Evolutionary conservation across 2,797 vertebrate genomes (phyloP).

Genomic region (Cuniculus paca): DNA sequence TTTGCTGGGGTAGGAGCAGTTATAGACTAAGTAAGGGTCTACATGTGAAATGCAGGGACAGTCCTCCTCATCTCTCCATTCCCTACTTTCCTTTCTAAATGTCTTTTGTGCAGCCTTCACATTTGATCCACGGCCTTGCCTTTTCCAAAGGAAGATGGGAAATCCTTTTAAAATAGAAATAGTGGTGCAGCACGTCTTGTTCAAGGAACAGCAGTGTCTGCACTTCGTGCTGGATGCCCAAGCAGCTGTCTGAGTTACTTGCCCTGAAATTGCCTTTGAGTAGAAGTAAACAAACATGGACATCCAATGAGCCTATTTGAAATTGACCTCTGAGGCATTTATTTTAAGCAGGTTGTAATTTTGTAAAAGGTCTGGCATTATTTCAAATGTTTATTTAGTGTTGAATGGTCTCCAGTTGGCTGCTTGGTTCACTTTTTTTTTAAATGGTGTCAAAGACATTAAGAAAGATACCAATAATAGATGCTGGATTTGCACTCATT

Average conservation of each 20-base stretch:
- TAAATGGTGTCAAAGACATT: constrained; percentile 57
- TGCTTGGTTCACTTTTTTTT: constrained; percentile 27
- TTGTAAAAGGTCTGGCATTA: constrained; percentile 63
- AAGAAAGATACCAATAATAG: constrained; percentile 70
- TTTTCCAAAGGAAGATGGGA: background rate
- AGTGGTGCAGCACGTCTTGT: background rate
- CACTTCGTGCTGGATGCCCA: background rate
- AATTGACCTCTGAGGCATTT: constrained; percentile 72
- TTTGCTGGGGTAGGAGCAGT: background rate
- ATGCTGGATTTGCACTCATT: constrained; percentile 43
- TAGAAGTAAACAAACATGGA: constrained; percentile 67
- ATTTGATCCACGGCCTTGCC: background rate
- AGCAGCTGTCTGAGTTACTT: constrained; percentile 51
- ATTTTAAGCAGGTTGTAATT: constrained; percentile 77
- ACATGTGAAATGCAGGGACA: background rate
- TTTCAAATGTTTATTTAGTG: constrained; percentile 77
- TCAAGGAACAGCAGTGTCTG: constrained; percentile 24
- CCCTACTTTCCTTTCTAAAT: background rate
- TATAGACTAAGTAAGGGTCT: background rate
- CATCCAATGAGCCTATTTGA: constrained; percentile 39
- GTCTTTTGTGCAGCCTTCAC: background rate
- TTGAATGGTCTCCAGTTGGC: constrained; percentile 73
- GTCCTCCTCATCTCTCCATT: rapidly evolving
- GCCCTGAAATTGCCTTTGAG: constrained; percentile 63
- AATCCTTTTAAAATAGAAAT: constrained; percentile 32